A percentile compares a stretch with the other conserved stretches of the same genome.
Conservation (phyloP, 2,113 vertebrate genomes). For the Hepsetus odoe region DNA sequence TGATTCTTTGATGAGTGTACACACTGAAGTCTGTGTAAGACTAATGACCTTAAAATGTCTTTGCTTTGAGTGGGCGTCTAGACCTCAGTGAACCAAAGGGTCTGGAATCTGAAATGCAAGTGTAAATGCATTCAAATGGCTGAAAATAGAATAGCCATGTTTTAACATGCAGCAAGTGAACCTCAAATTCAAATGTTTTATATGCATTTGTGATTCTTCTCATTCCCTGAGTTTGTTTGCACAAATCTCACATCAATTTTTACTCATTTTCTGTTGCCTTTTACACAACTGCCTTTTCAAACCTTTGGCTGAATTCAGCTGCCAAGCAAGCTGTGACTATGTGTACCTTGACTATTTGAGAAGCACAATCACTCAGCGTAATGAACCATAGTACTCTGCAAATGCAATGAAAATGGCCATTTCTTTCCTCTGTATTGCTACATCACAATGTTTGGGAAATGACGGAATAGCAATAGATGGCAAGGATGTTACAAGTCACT, state of each 20-base stretch:
- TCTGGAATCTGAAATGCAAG: not conserved
- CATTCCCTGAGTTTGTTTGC: constrained; percentile 26
- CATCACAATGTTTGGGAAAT: constrained; percentile 38
- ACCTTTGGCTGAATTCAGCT: constrained; percentile 1
- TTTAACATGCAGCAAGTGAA: constrained; percentile 5
- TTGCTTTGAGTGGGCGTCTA: not conserved
- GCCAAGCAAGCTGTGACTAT: constrained; percentile 38
- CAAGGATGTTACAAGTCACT: constrained; percentile 19
- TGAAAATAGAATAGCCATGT: constrained; percentile 12
- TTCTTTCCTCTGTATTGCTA: constrained; percentile 45
- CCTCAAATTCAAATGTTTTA: not conserved
- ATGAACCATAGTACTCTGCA: constrained; percentile 60
- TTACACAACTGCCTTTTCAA: constrained; percentile 10
- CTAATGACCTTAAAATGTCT: not conserved
- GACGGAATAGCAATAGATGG: constrained; percentile 51
- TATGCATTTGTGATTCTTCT: constrained; percentile 25
- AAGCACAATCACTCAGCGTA: constrained; percentile 63
- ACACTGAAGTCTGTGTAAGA: not conserved
- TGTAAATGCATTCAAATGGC: not conserved
- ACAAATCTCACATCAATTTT: constrained; percentile 32
- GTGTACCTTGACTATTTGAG: constrained; percentile 62
- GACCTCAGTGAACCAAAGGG: not conserved
- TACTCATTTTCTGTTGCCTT: constrained; percentile 38
- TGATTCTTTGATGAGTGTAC: not conserved
- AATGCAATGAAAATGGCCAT: constrained; percentile 66